Conservation (phyloP, 2,113 vertebrate species). For the Axis porcinus region DNA sequence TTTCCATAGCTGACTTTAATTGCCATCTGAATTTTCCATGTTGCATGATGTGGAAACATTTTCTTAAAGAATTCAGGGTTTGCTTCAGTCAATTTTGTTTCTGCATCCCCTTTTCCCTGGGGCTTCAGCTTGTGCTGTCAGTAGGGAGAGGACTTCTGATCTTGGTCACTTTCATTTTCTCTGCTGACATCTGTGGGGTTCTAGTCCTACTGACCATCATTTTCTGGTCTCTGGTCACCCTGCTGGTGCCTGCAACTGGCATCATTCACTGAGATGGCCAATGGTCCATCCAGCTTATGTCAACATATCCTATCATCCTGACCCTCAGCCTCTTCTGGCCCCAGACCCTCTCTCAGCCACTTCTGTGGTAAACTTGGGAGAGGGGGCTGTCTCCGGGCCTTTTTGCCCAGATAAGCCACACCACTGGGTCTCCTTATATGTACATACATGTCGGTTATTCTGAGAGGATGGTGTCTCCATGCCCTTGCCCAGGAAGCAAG, state of each 20-base stretch:
- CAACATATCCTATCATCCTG: neutral
- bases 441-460: neutral
- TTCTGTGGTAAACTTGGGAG: neutral
- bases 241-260: neutral
- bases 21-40: neutral
- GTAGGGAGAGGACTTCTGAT: neutral
- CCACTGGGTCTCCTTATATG: rapidly evolving
- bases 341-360: neutral
- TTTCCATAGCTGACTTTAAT: neutral
- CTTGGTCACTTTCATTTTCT: neutral
- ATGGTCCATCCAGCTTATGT: neutral
- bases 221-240: too few species aligned
- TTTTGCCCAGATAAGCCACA: neutral
- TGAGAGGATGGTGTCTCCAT: neutral
- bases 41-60: neutral
- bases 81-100: neutral
- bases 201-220: neutral
- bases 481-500: neutral
- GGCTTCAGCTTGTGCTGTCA: neutral
- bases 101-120: neutral
- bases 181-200: neutral
- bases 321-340: neutral
- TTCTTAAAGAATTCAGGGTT: neutral
- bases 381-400: neutral
- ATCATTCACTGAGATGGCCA: neutral